A percentile compares a stretch with the other conserved stretches of the same genome.
These are phyloP conservation scores for Erebia palarica DNA, from an alignment of 2,888 invertebrate species.

Conservation along the genomic window DNA sequence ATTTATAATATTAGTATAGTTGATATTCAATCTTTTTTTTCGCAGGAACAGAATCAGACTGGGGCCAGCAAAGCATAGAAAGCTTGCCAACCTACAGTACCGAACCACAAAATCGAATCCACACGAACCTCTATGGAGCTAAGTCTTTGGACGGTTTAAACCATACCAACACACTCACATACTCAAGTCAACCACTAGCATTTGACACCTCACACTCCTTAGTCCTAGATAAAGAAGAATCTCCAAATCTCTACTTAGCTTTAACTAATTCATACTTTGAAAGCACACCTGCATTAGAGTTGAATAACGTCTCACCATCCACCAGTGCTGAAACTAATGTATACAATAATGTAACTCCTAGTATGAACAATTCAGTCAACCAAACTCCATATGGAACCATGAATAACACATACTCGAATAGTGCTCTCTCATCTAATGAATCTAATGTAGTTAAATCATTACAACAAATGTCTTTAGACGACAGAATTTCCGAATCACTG, in stretches of 20 bases:
- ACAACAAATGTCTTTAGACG: conserved; percentile 72
- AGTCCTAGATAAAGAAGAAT: conserved; percentile 56
- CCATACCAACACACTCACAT: conserved; percentile 36
- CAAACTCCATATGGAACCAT: conserved; percentile 50
- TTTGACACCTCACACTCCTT: conserved; percentile 69
- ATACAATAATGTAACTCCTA: conserved; percentile 59
- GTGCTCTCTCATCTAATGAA: conserved; percentile 50
- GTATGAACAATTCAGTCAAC: conserved; percentile 51
- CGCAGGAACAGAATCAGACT: conserved; percentile 62
- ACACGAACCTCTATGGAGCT: conserved; percentile 63
- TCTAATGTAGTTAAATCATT: conserved; percentile 46
- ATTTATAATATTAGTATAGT: not conserved
- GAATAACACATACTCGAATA: conserved; percentile 50
- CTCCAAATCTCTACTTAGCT: conserved; percentile 50
- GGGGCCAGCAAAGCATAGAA: conserved; percentile 71
- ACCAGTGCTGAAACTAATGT: conserved; percentile 45
- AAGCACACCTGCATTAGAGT: conserved; percentile 63
- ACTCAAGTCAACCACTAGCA: conserved; percentile 52
- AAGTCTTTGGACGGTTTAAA: conserved; percentile 71
- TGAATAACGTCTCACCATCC: conserved; percentile 48
- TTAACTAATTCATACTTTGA: conserved; percentile 44
- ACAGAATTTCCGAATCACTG: conserved; percentile 74
- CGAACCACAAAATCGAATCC: conserved; percentile 50
- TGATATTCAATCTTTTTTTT: conserved; percentile 31
- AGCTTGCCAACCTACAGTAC: conserved; percentile 62